Evolutionary conservation across 37 sponge, comb jelly and placozoan species (phyloP), one percentile per base, ranked within the genome.

Genomic region (Hormiphora californensis): DNA sequence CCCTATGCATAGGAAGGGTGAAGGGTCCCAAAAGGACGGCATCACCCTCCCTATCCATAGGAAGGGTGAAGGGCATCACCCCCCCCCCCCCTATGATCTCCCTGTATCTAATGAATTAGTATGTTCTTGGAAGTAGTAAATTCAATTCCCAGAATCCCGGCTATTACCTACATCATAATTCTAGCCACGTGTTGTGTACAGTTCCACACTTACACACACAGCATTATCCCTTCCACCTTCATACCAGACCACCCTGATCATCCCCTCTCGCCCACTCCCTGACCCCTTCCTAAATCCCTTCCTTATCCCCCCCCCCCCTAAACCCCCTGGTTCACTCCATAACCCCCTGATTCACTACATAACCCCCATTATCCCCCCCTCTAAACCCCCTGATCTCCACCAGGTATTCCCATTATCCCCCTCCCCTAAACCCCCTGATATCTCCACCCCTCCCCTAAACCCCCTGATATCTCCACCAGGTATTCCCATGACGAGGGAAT

Each of bases 401-500:
- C 51, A 46, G 11, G 15, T 57, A 12, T 28, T 9, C 53, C 15
- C 15, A 49, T 15, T 49, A 17, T 9, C 53, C 9, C 53, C 15
- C 9, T 17, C 53, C 53, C 53, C 15, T 49, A 49, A 17, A 49
- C 15, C 9, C 9, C 15, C 9, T 17, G 53, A 17, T 9, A 17
- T 57, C 27, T 23, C 61, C 19, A 21, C 5, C 61, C 61, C 27
- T 17, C 61, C 23, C 61, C 17, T 33, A 4, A 17, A 49, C 15
- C 9, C 9, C 15, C 9, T 17, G 53, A 17, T 9, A 17, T 57
- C 27, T 23, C 61, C 19, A 21, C 5, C 36, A 87, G 63, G 89
- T 98, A 91, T 88, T 89, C 89, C 37, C 90, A 91, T 63, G 78
- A 93, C 55, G 99, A 98, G 63, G 99, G 99, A 39, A 40, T 55